phyloP scores from a whole-genome alignment of 2,888 invertebrate species.

The Temnothorax unifasciatus region DNA sequence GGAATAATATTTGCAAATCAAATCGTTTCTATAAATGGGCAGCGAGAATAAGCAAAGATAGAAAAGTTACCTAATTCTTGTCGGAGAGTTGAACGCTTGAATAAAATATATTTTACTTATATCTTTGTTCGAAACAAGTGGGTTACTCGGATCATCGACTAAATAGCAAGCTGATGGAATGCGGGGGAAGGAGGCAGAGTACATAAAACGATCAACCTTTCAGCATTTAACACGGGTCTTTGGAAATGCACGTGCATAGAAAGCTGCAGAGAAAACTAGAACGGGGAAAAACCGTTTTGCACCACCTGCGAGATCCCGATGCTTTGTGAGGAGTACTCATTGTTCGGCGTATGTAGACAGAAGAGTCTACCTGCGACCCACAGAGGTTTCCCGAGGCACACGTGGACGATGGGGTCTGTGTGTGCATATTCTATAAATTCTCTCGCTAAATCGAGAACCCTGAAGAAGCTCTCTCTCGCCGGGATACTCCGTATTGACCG shows the following conservation, averaged over 20 bases:
- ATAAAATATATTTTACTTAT: not conserved
- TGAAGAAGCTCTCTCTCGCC: not conserved
- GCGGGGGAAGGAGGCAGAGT: not conserved
- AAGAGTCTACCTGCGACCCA: slow-evolving; percentile 13
- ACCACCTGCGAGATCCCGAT: slow-evolving; percentile 23
- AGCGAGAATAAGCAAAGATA: not conserved
- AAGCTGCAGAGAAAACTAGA: not conserved
- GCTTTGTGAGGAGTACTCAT: slow-evolving; percentile 10
- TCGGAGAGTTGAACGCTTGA: not conserved
- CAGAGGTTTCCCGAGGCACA: not conserved
- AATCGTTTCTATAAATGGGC: not conserved
- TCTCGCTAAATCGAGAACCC: slow-evolving; percentile 29
- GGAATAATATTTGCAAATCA: slow-evolving; percentile 7
- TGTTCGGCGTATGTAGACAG: not conserved
- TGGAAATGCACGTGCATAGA: not conserved
- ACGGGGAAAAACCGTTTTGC: slow-evolving; percentile 3
- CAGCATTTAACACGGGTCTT: slow-evolving; percentile 18
- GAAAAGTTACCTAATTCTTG: not conserved
- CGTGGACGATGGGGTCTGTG: not conserved
- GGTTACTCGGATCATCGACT: slow-evolving; percentile 4
- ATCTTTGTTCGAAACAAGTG: not conserved
- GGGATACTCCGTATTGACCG: slow-evolving; percentile 17
- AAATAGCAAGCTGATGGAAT: slow-evolving; percentile 1
- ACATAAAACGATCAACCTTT: not conserved
- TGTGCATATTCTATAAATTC: slow-evolving; percentile 31